phyloP scores from a whole-genome alignment of 2,888 invertebrate species.

The Cyclophora punctaria region DNA sequence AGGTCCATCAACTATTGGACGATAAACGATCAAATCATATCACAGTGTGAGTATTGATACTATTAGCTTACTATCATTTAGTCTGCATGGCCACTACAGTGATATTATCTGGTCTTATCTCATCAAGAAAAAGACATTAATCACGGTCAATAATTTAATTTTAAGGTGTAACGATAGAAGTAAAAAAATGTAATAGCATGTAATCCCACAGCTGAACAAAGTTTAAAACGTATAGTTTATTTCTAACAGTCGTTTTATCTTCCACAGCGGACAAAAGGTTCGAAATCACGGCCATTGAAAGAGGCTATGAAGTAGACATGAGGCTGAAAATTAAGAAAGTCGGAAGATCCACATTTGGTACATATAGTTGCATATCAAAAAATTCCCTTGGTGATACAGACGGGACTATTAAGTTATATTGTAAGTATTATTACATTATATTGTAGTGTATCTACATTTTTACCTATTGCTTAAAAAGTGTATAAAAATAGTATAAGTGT shows the following conservation, averaged over 20 bases:
- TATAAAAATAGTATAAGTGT: too few species aligned
- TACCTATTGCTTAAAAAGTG: too few species aligned
- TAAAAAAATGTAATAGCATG: too few species aligned
- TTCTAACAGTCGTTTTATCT: constrained; percentile 16
- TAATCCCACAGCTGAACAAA: too few species aligned
- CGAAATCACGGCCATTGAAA: constrained; percentile 69
- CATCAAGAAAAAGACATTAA: too few species aligned
- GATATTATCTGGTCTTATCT: too few species aligned
- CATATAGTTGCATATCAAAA: constrained; percentile 83
- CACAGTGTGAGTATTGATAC: constrained; percentile 73
- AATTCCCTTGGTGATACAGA: constrained; percentile 84
- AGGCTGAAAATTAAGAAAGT: constrained; percentile 80
- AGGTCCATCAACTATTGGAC: constrained; percentile 88
- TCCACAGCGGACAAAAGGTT: constrained; percentile 69
- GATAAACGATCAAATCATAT: constrained; percentile 80
- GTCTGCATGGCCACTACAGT: too few species aligned
- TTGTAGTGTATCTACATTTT: too few species aligned
- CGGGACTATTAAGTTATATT: constrained; percentile 82
- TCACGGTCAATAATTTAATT: too few species aligned
- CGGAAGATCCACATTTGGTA: constrained; percentile 76
- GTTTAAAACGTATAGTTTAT: neutral
- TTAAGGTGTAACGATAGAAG: too few species aligned
- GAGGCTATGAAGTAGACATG: constrained; percentile 83
- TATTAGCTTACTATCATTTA: too few species aligned
- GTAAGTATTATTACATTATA: constrained; percentile 63